A percentile compares a stretch with the other conserved stretches of the same genome.
Evolutionary conservation across 2,113 vertebrate species (phyloP).

Genomic region (Cyprinus carpio): DNA sequence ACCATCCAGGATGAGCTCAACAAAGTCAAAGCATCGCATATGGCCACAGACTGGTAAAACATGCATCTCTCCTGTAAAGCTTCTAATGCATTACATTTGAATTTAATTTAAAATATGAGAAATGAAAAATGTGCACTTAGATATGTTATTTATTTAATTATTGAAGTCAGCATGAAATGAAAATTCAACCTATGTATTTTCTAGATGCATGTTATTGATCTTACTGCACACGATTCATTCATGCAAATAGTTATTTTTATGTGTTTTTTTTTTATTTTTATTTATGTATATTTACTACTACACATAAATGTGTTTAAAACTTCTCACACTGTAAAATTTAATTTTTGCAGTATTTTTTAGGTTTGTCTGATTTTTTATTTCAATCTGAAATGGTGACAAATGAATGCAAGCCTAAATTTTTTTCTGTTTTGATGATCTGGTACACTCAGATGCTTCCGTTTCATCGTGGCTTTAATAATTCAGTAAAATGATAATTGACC

Average conservation of each 20-base stretch:
- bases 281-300: no score
- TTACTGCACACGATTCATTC: no score
- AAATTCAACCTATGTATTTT: background rate
- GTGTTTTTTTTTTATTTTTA: no score
- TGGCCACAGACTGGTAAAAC: conserved; percentile 93
- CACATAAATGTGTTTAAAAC: no score
- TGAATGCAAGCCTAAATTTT: no score
- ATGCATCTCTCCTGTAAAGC: background rate
- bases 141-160: background rate
- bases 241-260: no score
- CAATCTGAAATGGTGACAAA: no score
- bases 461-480: background rate
- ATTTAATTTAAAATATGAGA: background rate
- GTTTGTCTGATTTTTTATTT: no score
- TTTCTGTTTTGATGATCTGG: no score
- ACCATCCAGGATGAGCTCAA: conserved; percentile 94
- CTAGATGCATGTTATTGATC: no score
- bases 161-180: background rate
- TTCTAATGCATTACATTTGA: background rate
- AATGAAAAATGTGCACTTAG: background rate
- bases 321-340: no score
- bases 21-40: conserved; percentile 93
- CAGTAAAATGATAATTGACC: background rate
- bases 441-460: background rate
- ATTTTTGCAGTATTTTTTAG: no score